Base-by-base conservation (phyloP, 2,888 invertebrate genomes). In the Heliconius aoede region DNA sequence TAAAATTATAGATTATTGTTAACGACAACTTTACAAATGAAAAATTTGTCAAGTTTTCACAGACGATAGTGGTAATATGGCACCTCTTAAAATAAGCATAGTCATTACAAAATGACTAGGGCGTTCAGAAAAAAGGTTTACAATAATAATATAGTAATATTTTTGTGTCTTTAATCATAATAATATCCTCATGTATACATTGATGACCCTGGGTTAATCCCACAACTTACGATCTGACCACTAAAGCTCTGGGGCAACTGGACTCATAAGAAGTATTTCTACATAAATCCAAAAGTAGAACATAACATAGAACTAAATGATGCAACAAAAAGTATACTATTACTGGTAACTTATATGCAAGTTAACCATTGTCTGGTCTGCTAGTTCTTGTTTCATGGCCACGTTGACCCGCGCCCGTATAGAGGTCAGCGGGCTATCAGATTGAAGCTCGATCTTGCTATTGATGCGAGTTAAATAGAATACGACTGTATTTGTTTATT, bases 371-470 rank as follows among this genome's bases (percentile, higher is more conserved):
- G 80, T 80, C 64, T 76, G 72, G 74, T 74, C 55, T 73, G 74
- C 71, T 79, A 73, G 72, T 73, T 78, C 78, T 80, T 80, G 78
- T 78, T 90, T 89, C 90, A 89, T 89, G 90, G 90, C 88, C 88
- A 81, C 81, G 80, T 81, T 91, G 91, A 91, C 91, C 92, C 84
- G 81, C 83, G 84, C 86, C 86, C 85, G 84, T 85, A 83, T 81
- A 74, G 86, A 89, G 91, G 91, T 90, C 89, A 81, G 82, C 84
- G 80, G 79, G 82, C 83, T 88, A 89, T 90, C 89, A 84, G 89
- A 91, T 91, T 85, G 82, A 81, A 82, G 84, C 85, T 83, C 85
- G 88, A 89, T 89, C 90, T 86, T 65, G 65, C 85, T 88, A 86
- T 87, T 85, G 87, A 86, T 87, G 84, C 84, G 84, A 82, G 85